Percentiles rank a stretch among this genome's conserved stretches.
phyloP scores from a whole-genome alignment of 2,113 vertebrate genomes.

The Alosa alosa region DNA sequence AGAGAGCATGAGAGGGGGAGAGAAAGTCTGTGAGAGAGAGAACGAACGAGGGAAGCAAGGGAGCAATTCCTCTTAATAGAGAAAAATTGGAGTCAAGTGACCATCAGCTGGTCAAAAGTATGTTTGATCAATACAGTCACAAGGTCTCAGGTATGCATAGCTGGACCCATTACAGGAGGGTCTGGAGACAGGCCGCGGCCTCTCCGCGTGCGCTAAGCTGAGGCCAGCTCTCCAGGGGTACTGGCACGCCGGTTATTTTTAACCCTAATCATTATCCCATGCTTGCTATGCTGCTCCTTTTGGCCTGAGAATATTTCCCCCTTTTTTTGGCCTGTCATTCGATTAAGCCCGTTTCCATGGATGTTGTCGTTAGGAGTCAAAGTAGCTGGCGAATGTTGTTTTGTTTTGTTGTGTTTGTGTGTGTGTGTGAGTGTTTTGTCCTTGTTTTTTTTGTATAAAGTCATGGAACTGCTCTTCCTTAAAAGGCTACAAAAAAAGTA shows the following conservation, averaged over 20 bases:
- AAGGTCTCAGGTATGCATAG: constrained; percentile 82
- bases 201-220: neutral
- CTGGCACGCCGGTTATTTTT: constrained; percentile 7
- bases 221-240: neutral
- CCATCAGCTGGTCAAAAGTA: constrained; percentile 81
- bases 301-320: neutral
- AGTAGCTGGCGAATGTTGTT: neutral
- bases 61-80: constrained; percentile 78
- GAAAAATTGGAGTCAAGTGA: constrained; percentile 84
- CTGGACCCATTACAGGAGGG: constrained; percentile 59
- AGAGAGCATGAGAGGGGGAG: neutral
- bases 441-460: neutral
- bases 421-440: constrained; percentile 25
- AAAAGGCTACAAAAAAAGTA: neutral
- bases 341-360: neutral
- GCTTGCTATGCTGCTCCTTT: neutral
- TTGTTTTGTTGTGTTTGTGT: constrained; percentile 36
- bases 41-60: constrained; percentile 27
- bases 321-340: constrained; percentile 23
- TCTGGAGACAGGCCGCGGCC: neutral
- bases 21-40: constrained; percentile 16
- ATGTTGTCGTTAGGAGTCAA: neutral
- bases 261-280: constrained; percentile 44
- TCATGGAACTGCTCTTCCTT: neutral
- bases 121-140: constrained; percentile 81